phyloP scores from a whole-genome alignment of 2,113 vertebrate species.

The Brevimyrus niger region DNA sequence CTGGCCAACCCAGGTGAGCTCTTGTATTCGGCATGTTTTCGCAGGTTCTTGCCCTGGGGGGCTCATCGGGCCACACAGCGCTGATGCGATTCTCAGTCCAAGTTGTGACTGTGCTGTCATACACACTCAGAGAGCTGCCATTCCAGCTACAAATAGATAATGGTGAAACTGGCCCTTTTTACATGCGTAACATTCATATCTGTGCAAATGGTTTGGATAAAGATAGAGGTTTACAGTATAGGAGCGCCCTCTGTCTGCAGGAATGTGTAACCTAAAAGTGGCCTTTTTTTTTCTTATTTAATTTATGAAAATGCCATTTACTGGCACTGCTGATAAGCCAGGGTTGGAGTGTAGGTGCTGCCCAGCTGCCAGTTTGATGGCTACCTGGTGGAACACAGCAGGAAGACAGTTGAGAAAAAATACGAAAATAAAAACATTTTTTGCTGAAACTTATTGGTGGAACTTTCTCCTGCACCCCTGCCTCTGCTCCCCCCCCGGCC shows the following conservation, averaged over 20 bases:
- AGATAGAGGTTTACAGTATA: background rate
- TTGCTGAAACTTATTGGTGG: background rate
- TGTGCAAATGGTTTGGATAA: background rate
- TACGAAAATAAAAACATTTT: background rate
- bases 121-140: background rate
- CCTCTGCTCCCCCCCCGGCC: background rate
- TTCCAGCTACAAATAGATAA: background rate
- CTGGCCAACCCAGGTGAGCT: slow-evolving; percentile 91
- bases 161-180: background rate
- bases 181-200: background rate
- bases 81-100: background rate
- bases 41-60: background rate
- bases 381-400: background rate
- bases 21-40: background rate
- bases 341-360: background rate
- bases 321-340: background rate
- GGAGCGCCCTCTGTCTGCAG: background rate
- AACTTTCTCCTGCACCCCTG: background rate
- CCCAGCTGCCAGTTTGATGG: background rate
- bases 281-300: background rate
- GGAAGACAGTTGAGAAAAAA: background rate
- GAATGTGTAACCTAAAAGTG: background rate
- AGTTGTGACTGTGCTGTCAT: background rate
- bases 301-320: background rate
- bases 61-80: background rate